phyloP scores from a whole-genome alignment of 2,888 invertebrate genomes.

The Eupithecia vulgata region DNA sequence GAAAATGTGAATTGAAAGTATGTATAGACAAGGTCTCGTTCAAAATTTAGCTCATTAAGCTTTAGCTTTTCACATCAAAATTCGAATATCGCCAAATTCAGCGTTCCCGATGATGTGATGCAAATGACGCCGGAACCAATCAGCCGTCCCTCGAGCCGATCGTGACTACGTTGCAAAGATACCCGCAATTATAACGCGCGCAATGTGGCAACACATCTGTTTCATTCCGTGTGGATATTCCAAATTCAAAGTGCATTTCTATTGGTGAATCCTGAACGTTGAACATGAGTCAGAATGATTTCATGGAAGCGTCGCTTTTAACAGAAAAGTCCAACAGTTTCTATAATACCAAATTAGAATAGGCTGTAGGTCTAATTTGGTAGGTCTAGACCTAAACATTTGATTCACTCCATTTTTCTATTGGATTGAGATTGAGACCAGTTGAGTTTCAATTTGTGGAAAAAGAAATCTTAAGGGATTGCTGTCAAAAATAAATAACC shows the following conservation, averaged over 20 bases:
- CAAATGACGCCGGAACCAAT: constrained; percentile 28
- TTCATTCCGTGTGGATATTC: not conserved
- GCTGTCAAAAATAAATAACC: not conserved
- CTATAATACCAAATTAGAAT: not conserved
- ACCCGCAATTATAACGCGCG: constrained; percentile 21
- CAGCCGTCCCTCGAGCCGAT: constrained; percentile 17
- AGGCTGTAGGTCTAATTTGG: too few relatives aligned
- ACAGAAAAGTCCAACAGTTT: not conserved
- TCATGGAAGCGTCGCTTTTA: not conserved
- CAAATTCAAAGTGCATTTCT: constrained; percentile 2
- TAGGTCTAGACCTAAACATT: too few relatives aligned
- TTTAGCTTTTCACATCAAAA: not conserved
- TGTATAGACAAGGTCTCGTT: not conserved
- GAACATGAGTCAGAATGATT: not conserved
- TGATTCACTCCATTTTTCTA: too few relatives aligned
- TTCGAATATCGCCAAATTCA: not conserved
- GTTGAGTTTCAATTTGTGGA: too few relatives aligned
- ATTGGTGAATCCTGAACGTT: not conserved
- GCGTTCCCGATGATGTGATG: constrained; percentile 17
- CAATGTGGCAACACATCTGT: constrained; percentile 6
- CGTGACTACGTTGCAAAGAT: constrained; percentile 30
- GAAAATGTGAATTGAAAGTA: too few relatives aligned
- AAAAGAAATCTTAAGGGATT: not conserved
- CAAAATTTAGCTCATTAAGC: not conserved
- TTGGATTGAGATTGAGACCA: too few relatives aligned